Evolutionary conservation across 2,888 invertebrate species (phyloP), one percentile per base, ranked within the genome.

Genomic region (Stomorhina lunata): DNA sequence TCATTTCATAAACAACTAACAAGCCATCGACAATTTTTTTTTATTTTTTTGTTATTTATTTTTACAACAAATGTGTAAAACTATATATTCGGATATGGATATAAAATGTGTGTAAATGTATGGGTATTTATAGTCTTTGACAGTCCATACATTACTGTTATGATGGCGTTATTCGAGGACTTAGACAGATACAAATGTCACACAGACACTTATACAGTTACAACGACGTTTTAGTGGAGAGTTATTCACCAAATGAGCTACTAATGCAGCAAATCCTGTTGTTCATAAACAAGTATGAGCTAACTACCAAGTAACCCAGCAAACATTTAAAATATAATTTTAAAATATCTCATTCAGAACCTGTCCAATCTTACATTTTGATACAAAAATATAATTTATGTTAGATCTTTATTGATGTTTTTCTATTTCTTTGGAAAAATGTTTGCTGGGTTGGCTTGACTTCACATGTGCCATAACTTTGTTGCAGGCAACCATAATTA

Each of bases 401-500:
- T 32, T 32, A 22, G 22, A 17, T 20, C 9, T 32, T 57, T 12
- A 5, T 12, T 20, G 12, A 57, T 2, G 9, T 37, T 12, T 6
- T 65, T 2, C 20, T 2, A 57, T 15, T 32, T 9, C 25, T 40
- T 34, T 17, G 3, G n/a, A n/a, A 48, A 69, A 69, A 25, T 50
- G 25, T 65, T 48, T 2, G 22, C 59, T 57, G 71, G 72, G 59
- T 66, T 55, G 12, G 17, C 10, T n/a, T 65, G 2, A 10, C 10
- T 57, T 20, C 37, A 63, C 25, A 37, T 57, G 59, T 73, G 68
- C 40, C 66, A 59, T 25, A 48, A 34, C 20, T 71, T 63, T 50
- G 43, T 63, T 48, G 32, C 45, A 48, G 66, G 71, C 87, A 88
- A 86, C 87, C 90, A 89, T 90, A 90, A 90, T 90, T 90, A 90